Percentiles rank a stretch among this genome's conserved stretches.
phyloP scores from a whole-genome alignment of 2,113 vertebrate species.

The Pogona vitticeps region DNA sequence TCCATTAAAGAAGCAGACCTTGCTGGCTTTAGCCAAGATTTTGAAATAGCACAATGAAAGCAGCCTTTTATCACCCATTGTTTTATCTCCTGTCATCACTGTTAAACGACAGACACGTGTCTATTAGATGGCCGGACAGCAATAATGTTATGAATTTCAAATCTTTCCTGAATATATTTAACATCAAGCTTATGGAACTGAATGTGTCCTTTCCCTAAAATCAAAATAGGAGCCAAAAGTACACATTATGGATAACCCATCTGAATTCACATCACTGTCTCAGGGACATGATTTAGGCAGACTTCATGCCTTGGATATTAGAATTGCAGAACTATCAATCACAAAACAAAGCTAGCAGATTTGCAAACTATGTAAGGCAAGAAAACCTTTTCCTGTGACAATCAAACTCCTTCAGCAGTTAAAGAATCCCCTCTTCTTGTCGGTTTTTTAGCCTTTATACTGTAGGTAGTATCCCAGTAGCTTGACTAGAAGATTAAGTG shows the following conservation, averaged over 20 bases:
- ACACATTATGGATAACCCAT: too few relatives aligned
- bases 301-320: too few relatives aligned
- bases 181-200: neutral
- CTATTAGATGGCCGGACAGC: neutral
- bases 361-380: too few relatives aligned
- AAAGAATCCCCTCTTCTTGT: too few relatives aligned
- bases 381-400: too few relatives aligned
- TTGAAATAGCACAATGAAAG: conserved; percentile 27
- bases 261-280: too few relatives aligned
- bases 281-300: too few relatives aligned
- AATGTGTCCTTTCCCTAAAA: neutral
- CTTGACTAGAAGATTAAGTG: neutral
- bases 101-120: conserved; percentile 3
- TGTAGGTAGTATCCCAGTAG: neutral
- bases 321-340: too few relatives aligned
- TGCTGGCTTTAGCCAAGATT: conserved; percentile 19
- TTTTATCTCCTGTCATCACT: neutral
- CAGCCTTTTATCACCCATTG: conserved; percentile 7
- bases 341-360: too few relatives aligned
- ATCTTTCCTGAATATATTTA: neutral
- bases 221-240: neutral
- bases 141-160: fast-evolving
- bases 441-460: too few relatives aligned
- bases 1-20: conserved; percentile 40
- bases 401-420: too few relatives aligned